Evolutionary conservation across 2,888 invertebrate genomes (phyloP).

Genomic region (Ptychoptera contaminata): DNA sequence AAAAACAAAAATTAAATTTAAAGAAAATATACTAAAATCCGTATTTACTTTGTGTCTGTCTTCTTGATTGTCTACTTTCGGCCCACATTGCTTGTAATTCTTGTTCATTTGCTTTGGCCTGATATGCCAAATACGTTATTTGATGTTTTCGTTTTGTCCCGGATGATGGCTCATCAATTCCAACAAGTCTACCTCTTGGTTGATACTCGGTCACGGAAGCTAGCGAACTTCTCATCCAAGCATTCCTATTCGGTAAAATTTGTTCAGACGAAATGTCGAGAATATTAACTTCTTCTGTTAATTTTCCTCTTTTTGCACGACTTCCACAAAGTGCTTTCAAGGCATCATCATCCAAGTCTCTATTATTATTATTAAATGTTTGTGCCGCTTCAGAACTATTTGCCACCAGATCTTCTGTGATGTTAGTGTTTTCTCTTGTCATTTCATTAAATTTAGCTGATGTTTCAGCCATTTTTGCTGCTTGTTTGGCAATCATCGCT

Average conservation of each 20-base stretch:
- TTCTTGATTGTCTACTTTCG: slow-evolving; percentile 63
- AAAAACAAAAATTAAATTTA: no score
- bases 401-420: slow-evolving; percentile 6
- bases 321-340: slow-evolving; percentile 53
- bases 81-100: slow-evolving; percentile 92
- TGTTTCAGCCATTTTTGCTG: slow-evolving; percentile 23
- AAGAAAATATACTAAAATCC: slow-evolving; percentile 51
- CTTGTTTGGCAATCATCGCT: slow-evolving; percentile 24
- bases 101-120: slow-evolving; percentile 89
- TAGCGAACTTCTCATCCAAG: slow-evolving; percentile 67
- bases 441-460: slow-evolving; percentile 15
- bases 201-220: slow-evolving; percentile 46
- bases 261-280: slow-evolving; percentile 72
- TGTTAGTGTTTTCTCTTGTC: slow-evolving; percentile 3
- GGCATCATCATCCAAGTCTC: slow-evolving; percentile 15
- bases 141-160: slow-evolving; percentile 78
- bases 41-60: slow-evolving; percentile 90
- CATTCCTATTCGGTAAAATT: slow-evolving; percentile 60
- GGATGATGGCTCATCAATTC: slow-evolving; percentile 34
- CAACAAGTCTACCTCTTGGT: slow-evolving; percentile 31
- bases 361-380: neutral
- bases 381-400: neutral
- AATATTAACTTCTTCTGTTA: slow-evolving; percentile 46
- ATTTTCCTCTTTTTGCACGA: slow-evolving; percentile 40
- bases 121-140: slow-evolving; percentile 81